Evolutionary conservation across 1,140 invertebrate genomes (phyloP).

Genomic region (Brachionus calyciflorus): DNA sequence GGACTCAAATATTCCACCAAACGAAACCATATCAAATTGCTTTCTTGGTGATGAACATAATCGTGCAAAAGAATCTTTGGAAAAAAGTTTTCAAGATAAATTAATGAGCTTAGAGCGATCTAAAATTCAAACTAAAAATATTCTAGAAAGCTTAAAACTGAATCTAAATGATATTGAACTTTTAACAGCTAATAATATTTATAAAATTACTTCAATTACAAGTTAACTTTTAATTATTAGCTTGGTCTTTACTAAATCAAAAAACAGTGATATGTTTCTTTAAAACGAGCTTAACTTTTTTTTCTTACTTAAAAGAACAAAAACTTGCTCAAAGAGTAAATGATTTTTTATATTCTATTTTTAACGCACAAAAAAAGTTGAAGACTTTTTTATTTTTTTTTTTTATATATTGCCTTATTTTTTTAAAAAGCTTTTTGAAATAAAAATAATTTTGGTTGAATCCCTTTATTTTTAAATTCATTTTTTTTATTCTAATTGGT

Average conservation of each 20-base stretch:
- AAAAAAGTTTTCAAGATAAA: conserved; percentile 35
- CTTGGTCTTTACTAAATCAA: too few relatives aligned
- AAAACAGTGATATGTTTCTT: not conserved
- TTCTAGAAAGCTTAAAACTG: conserved; percentile 17
- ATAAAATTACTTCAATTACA: conserved; percentile 34
- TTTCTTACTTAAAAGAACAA: too few relatives aligned
- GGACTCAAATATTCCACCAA: not conserved
- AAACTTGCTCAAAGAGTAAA: too few relatives aligned
- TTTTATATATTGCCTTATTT: too few relatives aligned
- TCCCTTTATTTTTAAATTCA: too few relatives aligned
- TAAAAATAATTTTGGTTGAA: too few relatives aligned
- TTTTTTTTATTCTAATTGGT: too few relatives aligned
- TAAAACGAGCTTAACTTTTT: too few relatives aligned
- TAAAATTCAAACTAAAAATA: conserved; percentile 38
- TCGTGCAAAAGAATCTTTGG: not conserved
- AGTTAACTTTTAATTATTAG: not conserved
- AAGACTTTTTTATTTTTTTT: too few relatives aligned
- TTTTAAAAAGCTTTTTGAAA: too few relatives aligned
- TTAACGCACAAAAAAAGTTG: too few relatives aligned
- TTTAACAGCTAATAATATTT: conserved; percentile 35
- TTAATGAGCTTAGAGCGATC: conserved; percentile 28
- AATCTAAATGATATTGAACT: conserved; percentile 43
- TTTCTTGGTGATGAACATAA: conserved; percentile 13
- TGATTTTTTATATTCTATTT: too few relatives aligned
- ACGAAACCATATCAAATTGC: not conserved